phyloP scores from a whole-genome alignment of 2,113 vertebrate species.

The Colistium nudipinnis region DNA sequence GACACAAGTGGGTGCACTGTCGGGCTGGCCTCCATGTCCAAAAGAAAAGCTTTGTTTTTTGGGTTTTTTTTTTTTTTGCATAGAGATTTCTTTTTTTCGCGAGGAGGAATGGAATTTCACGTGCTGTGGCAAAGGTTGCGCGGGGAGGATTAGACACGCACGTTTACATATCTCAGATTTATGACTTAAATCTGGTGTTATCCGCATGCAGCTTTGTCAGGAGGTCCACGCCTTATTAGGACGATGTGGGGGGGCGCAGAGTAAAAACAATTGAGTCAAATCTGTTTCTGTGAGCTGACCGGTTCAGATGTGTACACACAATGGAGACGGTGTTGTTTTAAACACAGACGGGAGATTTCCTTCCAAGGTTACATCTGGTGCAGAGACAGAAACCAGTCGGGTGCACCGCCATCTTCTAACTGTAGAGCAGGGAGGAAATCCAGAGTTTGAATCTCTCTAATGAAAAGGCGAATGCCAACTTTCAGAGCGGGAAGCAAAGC shows the following conservation, averaged over 20 bases:
- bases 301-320: not conserved
- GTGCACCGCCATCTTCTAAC: not conserved
- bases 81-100: constrained; percentile 36
- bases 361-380: not conserved
- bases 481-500: constrained; percentile 45
- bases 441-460: constrained; percentile 30
- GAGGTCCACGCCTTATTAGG: constrained; percentile 30
- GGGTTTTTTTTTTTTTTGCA: no score
- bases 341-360: constrained; percentile 30
- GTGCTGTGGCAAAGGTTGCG: constrained; percentile 42
- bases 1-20: constrained; percentile 54
- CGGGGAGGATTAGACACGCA: constrained; percentile 46
- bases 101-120: constrained; percentile 58
- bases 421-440: constrained; percentile 15
- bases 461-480: constrained; percentile 41
- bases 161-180: constrained; percentile 59
- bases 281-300: constrained; percentile 23
- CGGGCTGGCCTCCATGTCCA: constrained; percentile 28
- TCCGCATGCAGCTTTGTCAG: constrained; percentile 45
- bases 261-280: constrained; percentile 1
- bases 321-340: constrained; percentile 29
- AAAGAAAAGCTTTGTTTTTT: no score
- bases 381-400: not conserved
- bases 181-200: constrained; percentile 39
- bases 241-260: not conserved